Percentiles rank a stretch among this genome's conserved stretches.
These are phyloP conservation scores for Tachina fera DNA, from an alignment of 2,888 invertebrate species.

Conservation along the genomic window DNA sequence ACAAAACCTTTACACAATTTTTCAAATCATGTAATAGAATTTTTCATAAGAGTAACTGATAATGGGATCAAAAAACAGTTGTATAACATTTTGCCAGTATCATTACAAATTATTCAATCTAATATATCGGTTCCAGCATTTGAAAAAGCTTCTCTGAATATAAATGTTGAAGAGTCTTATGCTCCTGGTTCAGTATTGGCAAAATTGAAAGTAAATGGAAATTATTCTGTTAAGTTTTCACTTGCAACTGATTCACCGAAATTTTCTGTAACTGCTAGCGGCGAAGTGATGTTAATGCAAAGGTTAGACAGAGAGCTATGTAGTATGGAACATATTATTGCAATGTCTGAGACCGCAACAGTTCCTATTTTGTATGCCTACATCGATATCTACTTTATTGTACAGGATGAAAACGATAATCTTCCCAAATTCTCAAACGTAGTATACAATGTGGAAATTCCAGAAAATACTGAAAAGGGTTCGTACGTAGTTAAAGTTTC, in stretches of 20 bases:
- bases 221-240: constrained; percentile 86
- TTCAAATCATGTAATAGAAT: constrained; percentile 89
- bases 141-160: constrained; percentile 88
- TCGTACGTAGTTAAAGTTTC: constrained; percentile 89
- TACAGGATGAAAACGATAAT: constrained; percentile 95
- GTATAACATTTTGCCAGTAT: constrained; percentile 92
- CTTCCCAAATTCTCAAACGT: constrained; percentile 93
- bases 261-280: constrained; percentile 89
- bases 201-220: constrained; percentile 87
- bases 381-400: constrained; percentile 89
- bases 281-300: constrained; percentile 89
- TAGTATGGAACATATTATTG: constrained; percentile 88
- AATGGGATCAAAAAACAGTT: constrained; percentile 89
- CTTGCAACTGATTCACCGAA: constrained; percentile 86
- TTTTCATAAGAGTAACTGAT: constrained; percentile 95
- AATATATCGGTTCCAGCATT: constrained; percentile 89
- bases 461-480: constrained; percentile 92
- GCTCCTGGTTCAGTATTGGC: constrained; percentile 88
- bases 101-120: constrained; percentile 89
- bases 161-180: constrained; percentile 91
- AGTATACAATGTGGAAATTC: constrained; percentile 90
- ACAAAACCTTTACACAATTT: constrained; percentile 85
- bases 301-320: constrained; percentile 90
- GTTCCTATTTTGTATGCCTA: constrained; percentile 87
- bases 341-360: constrained; percentile 88